Evolutionary conservation across 2,113 vertebrate species (phyloP).

Genomic region (zebrafish (Danio rerio)): DNA sequence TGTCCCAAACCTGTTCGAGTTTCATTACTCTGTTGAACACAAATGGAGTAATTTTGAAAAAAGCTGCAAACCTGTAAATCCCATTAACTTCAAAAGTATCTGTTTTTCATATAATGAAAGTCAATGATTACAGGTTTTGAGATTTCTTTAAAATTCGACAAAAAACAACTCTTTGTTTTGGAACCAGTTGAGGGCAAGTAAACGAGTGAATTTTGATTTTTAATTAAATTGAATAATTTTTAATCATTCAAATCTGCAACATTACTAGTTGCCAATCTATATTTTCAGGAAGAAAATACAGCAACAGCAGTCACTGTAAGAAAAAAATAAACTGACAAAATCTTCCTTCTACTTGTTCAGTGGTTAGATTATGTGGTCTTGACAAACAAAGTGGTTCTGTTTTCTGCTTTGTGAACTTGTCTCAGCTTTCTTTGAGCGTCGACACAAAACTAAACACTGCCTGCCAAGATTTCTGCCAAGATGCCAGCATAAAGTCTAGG

Average conservation of each 20-base stretch:
- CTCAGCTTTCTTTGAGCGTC: not conserved
- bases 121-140: too few species aligned
- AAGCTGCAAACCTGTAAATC: too few species aligned
- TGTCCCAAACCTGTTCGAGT: too few species aligned
- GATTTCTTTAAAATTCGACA: too few species aligned
- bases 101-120: too few species aligned
- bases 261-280: not conserved
- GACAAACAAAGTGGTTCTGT: slow-evolving; percentile 13
- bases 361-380: slow-evolving; percentile 13
- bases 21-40: too few species aligned
- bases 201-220: too few species aligned
- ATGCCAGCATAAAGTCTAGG: slow-evolving; percentile 10
- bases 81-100: too few species aligned
- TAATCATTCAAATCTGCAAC: not conserved
- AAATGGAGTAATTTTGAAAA: too few species aligned
- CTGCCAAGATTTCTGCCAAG: slow-evolving; percentile 4
- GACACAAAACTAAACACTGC: not conserved
- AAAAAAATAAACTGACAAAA: not conserved
- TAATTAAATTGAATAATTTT: too few species aligned
- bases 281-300: not conserved
- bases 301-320: not conserved
- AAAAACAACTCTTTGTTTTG: too few species aligned
- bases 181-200: too few species aligned
- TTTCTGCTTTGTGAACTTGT: not conserved
- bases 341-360: not conserved